A percentile compares a stretch with the other conserved stretches of the same genome.
phyloP scores from a whole-genome alignment of 2,113 vertebrate species.

The Paradisaea rubra region DNA sequence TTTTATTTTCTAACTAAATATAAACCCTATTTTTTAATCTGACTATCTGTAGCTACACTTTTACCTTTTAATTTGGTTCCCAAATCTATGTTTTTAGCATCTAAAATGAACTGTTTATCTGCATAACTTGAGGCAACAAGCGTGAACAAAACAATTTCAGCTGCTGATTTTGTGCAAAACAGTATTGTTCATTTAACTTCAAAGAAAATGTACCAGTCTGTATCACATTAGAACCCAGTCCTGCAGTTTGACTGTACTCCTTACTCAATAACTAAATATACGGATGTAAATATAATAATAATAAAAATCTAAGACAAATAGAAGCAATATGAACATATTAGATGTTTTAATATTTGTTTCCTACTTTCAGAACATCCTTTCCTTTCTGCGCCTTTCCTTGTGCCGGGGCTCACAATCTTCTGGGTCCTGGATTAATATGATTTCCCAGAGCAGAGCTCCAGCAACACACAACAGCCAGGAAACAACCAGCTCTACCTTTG shows the following conservation, averaged over 20 bases:
- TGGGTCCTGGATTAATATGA: too few relatives aligned
- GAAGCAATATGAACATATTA: background rate
- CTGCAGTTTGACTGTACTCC: rapidly evolving
- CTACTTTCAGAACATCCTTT: background rate
- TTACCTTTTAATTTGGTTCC: background rate
- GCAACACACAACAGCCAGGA: too few relatives aligned
- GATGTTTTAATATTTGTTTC: rapidly evolving
- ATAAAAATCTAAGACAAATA: background rate
- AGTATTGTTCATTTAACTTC: background rate
- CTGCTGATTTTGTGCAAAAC: background rate
- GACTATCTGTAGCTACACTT: background rate
- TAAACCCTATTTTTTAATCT: background rate
- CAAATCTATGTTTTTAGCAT: background rate
- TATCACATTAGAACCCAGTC: background rate
- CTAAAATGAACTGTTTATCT: background rate
- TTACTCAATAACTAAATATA: background rate
- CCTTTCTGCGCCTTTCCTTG: too few relatives aligned
- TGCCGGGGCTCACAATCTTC: too few relatives aligned
- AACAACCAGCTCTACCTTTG: too few relatives aligned
- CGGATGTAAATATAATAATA: background rate
- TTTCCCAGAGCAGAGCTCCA: too few relatives aligned
- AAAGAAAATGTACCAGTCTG: background rate
- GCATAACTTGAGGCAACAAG: background rate
- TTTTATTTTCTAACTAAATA: background rate
- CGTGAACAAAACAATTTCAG: background rate